A percentile compares a stretch with the other conserved stretches of the same genome.
These are phyloP conservation scores for Leptinotarsa peninsularis DNA, from an alignment of 2,888 invertebrate species.

Conservation along the genomic window DNA sequence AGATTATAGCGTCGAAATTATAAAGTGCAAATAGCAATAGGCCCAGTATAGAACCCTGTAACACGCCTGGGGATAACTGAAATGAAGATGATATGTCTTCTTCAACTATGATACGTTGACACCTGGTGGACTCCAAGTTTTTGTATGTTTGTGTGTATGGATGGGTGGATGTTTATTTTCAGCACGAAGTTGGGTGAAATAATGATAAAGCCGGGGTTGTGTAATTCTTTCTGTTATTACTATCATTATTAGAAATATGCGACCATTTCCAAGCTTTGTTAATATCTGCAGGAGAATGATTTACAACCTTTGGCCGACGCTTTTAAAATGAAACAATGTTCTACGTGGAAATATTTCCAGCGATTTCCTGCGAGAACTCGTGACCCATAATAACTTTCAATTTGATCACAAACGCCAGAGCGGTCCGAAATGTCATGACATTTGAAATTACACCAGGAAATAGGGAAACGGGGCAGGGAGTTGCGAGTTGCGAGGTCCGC, in stretches of 20 bases:
- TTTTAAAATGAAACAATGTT: background rate
- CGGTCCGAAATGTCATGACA: conserved; percentile 23
- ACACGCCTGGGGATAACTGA: too few relatives aligned
- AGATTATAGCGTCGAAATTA: too few relatives aligned
- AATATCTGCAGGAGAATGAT: background rate
- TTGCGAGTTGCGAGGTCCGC: background rate
- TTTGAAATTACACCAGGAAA: conserved; percentile 15
- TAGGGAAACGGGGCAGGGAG: conserved; percentile 8
- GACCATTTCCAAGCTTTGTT: background rate
- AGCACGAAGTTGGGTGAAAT: too few relatives aligned
- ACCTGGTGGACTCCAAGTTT: too few relatives aligned
- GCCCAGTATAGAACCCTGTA: too few relatives aligned
- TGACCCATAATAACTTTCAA: conserved; percentile 23
- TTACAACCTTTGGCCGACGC: background rate
- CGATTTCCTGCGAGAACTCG: conserved; percentile 1
- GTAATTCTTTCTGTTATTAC: background rate
- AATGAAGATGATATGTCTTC: too few relatives aligned
- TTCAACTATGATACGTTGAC: too few relatives aligned
- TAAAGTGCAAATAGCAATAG: too few relatives aligned
- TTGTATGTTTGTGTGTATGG: too few relatives aligned
- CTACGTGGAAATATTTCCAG: background rate
- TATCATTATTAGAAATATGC: background rate
- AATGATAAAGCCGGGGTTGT: too few relatives aligned
- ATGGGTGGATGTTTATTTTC: too few relatives aligned
- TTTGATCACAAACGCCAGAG: conserved; percentile 1